Evolutionary conservation across 1,140 invertebrate genomes (phyloP), one percentile per base, ranked within the genome.

Genomic region (Homalodisca vitripennis): DNA sequence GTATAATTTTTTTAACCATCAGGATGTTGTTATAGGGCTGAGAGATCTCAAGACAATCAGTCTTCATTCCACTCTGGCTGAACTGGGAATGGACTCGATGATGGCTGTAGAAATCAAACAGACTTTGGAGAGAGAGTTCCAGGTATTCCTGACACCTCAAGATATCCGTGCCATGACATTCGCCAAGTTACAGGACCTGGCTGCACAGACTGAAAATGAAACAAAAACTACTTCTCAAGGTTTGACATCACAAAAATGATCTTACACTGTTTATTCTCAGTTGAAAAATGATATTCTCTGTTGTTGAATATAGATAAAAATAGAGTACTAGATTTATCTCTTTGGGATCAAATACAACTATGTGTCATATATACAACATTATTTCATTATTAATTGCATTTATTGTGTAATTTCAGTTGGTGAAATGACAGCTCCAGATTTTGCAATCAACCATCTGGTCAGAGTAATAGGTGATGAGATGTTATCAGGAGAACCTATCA

Each of bases 91-190:
- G 80, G 91, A 94, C 74, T 92, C 90, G 0, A 85, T 93, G 79
- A 92, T 93, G 90, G 88, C 87, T 20, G 87, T 92, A 0, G 90
- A 93, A 79, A 91, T 95, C 69, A 93, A 94, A 75, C 92, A 94
- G 79, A 89, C 89, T 0, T 78, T 95, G 3, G 93, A 95, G 77
- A 81, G 91, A 76, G 90, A 93, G 76, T 93, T 89, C 79, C 91
- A 94, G 77, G 79, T 94, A 41, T 84, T 88, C 74, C 79, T 95
- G 3, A 86, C 90, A 0, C 89, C 91, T 63, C 88, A 91, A 76
- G 92, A 94, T 74, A 90, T 95, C 64, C 83, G 92, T 67, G 83
- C 79, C 20, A 74, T 89, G 34, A 84, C 80, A 13, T 77, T 85
- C 26, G 76, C 75, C 22, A 82, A 78, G 80, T 77, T 92, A 0